Base-by-base conservation (phyloP, 2,113 vertebrate genomes). In the Corythoichthys intestinalis region DNA sequence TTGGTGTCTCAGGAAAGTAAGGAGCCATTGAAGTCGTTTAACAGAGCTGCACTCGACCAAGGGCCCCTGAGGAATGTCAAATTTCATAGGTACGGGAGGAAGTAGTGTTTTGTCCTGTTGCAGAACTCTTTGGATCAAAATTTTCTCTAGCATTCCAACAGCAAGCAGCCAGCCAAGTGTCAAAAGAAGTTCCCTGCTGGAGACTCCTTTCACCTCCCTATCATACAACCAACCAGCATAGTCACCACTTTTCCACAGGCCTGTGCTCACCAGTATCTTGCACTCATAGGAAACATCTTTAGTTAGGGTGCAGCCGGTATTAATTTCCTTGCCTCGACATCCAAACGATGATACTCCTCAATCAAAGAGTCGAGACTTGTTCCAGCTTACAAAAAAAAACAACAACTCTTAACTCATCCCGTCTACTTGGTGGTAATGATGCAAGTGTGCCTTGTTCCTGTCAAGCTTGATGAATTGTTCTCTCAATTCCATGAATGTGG, bases 391-490 rank as follows among this genome's bases (percentile, higher is more conserved):
- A 90, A 87, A 79, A 99, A 99, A 65, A 80, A n/a, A n/a, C n/a
- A n/a, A n/a, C n/a, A 90, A 77, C 87, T 90, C 76, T 93, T n/a
- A n/a, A n/a, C n/a, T n/a, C n/a, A 98, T 96, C 37, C 96, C 95
- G 0, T 98, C 94, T 12, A 96, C 84, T 15, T 94, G 91, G 61
- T 98, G 82, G 76, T 98, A 99, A 87, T 99, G 96, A 74, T 99
- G 97, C 75, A 99, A 90, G 73, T 98, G 97, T 86, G 97, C 97
- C 95, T 96, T 99, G 77, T 96, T 97, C 86, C 86, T 95, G 90
- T 96, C 99, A 54, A 98, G 93, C 78, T 86, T n/a, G n/a, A n/a
- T 95, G 78, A 98, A 99, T 73, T 94, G 91, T 5, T 95, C 93
- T 71, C 74, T 92, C 73, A 98, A 92, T n/a, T 94, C 93, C 50